phyloP scores from a whole-genome alignment of 2,797 vertebrate genomes.

The Cephalopachus bancanus region DNA sequence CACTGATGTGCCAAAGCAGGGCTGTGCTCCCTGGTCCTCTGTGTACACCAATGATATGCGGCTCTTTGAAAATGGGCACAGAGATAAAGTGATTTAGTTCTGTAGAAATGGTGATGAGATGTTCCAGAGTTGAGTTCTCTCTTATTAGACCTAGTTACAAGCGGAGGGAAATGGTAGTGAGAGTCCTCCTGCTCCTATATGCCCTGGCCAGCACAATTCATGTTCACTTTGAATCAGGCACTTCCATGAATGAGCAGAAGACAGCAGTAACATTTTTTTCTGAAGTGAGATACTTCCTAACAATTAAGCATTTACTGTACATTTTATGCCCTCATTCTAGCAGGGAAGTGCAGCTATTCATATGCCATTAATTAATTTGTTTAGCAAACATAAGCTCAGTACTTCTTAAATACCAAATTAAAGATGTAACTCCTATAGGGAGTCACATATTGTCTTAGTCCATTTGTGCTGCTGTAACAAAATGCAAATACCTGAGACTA shows the following conservation, averaged over 20 bases:
- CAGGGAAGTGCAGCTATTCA: neutral
- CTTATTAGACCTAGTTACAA: neutral
- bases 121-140: neutral
- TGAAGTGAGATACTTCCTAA: neutral
- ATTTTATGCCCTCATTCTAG: neutral
- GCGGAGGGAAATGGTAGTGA: neutral
- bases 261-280: neutral
- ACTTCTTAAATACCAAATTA: neutral
- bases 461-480: neutral
- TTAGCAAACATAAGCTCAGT: neutral
- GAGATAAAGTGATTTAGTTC: neutral
- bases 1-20: neutral
- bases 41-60: neutral
- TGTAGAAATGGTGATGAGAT: neutral
- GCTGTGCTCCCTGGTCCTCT: neutral
- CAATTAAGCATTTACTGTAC: neutral
- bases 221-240: neutral
- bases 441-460: neutral
- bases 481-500: neutral
- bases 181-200: neutral
- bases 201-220: neutral
- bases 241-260: neutral
- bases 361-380: neutral
- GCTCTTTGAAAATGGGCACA: neutral
- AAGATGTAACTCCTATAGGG: neutral